Evolutionary conservation across 2,113 vertebrate species (phyloP), one percentile per base, ranked within the genome.

Genomic region (Pantherophis guttatus): DNA sequence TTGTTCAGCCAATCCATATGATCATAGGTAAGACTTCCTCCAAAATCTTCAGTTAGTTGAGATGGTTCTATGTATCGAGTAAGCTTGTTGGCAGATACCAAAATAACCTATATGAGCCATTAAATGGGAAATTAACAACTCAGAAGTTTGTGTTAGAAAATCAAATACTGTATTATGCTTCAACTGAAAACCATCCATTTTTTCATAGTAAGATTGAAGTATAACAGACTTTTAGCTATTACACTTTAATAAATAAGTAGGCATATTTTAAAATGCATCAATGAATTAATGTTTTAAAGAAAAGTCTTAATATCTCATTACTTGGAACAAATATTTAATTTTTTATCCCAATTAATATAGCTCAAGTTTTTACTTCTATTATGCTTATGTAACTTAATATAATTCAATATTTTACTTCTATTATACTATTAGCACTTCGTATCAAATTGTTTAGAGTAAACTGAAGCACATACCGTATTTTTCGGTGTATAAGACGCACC

Each of bases 1-100:
- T 99, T 99, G 98, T 98, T 99, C 96, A 99, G 95, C 99, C 99
- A 99, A 97, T 99, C 99, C 96, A 98, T 98, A 97, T 99, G 99
- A 97, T 99, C 99, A n/a, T 99, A 99, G 89, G 98, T 98, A 90
- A 99, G 98, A 94, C 98, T 99, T 92, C 99, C 99, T 90, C 99
- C 99, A 94, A 99, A 99, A 95, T 99, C 99, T 95, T 99, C 99
- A 3, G 99, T 99, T 95, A 99, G 97, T 92, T 99, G 99, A 94
- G 98, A 99, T 0, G 99, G 99, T 90, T 99, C 99, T 95, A 99
- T 99, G 91, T 99, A 99, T 75, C 99, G 98, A 0, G 99, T 99
- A 96, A 99, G 97, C 93, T 99, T 99, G 97, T 99, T 99, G 94
- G 99, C 99, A 86, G 99, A 99, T 39, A 99, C 99, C 97, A 99